Evolutionary conservation across 2,797 vertebrate genomes (phyloP), one percentile per base, ranked within the genome.

Genomic region (Chloroceryle amazona): DNA sequence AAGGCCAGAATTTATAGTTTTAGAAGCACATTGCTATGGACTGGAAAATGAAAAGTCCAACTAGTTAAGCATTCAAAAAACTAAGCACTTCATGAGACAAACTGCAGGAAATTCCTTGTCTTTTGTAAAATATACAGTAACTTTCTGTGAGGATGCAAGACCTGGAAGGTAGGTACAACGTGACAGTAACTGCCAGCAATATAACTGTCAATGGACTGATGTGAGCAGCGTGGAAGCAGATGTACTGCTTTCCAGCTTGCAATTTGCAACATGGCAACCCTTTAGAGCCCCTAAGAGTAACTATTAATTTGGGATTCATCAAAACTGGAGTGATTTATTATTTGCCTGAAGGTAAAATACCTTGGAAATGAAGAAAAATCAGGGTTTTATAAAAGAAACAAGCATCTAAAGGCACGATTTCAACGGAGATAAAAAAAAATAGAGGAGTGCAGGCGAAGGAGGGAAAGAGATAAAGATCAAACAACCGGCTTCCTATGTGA

Each of bases 401-500:
- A 44, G 46, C 3, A 5, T 46, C 63, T 63, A 66, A 75, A 35
- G 1, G 20, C 7, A n/a, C n/a, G 63, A 46, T 26, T 73, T 89
- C 60, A 35, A 49, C 13, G 0, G 26, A 57, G 51, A 79, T 29
- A 10, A 51, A 23, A 25, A 47, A 49, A 23, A 49, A 49, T 39
- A 49, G 9, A 51, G 62, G 71, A 82, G 67, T 4, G 33, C 67
- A 75, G 54, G 14, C 44, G 35, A 29, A 83, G 29, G 52, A 82
- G 33, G 14, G 70, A 57, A 79, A 54, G 62, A 95, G 89, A 96
- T 93, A 95, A 86, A 65, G 90, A 96, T 95, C 95, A 65, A 68
- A 39, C 1, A 23, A 23, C 7, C 81, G 83, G 62, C 37, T 95
- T 96, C 84, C 88, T 62, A 29, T 17, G 14, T 10, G 37, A 75